These are phyloP conservation scores for Palythoa grandiflora DNA, from an alignment of 92 coral and sea anemone genomes.

Conservation along the genomic window DNA sequence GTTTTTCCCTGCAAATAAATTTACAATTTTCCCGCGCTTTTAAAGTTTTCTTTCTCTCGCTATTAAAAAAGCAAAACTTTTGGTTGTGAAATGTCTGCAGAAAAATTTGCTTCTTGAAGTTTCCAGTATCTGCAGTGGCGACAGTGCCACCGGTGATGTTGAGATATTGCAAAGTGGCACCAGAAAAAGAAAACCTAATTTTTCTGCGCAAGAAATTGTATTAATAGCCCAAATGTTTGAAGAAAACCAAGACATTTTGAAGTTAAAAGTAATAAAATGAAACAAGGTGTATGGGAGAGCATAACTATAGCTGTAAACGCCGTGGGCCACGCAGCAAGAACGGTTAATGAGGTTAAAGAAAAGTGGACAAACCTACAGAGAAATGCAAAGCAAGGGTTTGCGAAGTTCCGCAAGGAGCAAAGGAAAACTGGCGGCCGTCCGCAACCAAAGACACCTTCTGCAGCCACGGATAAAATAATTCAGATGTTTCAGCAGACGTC, in stretches of 20 bases:
- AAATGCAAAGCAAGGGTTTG: too few relatives aligned
- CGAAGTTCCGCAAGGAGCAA: conserved; percentile 31
- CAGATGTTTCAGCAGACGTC: too few relatives aligned
- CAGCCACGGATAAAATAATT: conserved; percentile 35
- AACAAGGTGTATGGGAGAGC: too few relatives aligned
- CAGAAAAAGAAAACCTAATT: conserved; percentile 46
- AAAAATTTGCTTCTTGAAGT: not conserved
- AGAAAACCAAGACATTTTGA: too few relatives aligned
- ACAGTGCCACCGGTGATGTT: not conserved
- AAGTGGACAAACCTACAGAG: too few relatives aligned
- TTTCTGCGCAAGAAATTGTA: conserved; percentile 18
- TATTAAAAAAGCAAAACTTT: not conserved
- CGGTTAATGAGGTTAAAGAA: too few relatives aligned
- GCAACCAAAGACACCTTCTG: not conserved
- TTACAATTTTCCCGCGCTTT: not conserved
- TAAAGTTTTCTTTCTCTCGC: too few relatives aligned
- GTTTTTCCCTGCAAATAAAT: too few relatives aligned
- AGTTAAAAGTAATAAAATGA: too few relatives aligned
- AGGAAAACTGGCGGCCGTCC: conserved; percentile 44
- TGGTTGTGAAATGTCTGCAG: not conserved
- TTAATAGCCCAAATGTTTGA: not conserved
- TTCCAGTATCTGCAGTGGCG: not conserved
- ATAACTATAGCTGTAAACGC: too few relatives aligned
- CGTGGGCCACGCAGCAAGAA: too few relatives aligned
- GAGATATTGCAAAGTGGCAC: not conserved